Base-by-base conservation (phyloP, 1,140 invertebrate species). In the Rhynchophorus ferrugineus region DNA sequence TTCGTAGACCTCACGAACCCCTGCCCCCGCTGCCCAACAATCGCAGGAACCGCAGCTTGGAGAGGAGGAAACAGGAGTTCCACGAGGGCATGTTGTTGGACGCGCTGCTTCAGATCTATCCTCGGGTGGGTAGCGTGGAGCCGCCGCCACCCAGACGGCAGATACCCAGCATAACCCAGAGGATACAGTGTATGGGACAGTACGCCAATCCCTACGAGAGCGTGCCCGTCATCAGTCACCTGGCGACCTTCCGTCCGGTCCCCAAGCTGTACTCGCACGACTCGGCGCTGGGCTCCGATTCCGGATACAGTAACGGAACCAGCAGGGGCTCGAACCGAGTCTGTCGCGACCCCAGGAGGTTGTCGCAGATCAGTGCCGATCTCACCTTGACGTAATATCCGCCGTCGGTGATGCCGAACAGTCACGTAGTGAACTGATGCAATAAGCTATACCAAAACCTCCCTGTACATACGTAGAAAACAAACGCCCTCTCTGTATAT, bases 291-390 rank as follows among this genome's bases (percentile, higher is more conserved):
- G 78, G 78, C 3, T 81, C 78, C 16, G 82, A 84, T 62, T 83
- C 81, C 14, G 81, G 82, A 0, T 84, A 83, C 60, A 83, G 81
- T 57, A 81, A 84, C 60, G 77, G 83, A 52, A 83, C 82, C 22
- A 60, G 68, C 9, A 58, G 68, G 24, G 62, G 66, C 8, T 70
- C 68, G 7, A 68, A 63, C 51, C 51, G 68, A 20, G 66, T 66
- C 14, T 55, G 66, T 14, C 49, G 66, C 20, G 68, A 70, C 50
- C 63, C 60, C 2, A 59, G 67, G 29, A 49, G 68, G 49, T 56
- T 69, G 38, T 70, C 68, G 19, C 67, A 70, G 50, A 56, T 70
- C 21, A 70, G 68, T 61, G 67, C 67, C 1, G 68, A 70, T 36
- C 55, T 70, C 47, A 59, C 67, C 3, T 58, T 69, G 44, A 68